These are phyloP conservation scores for Catalaphyllia jardinei DNA, from an alignment of 64 coral and sea anemone genomes.

Conservation along the genomic window DNA sequence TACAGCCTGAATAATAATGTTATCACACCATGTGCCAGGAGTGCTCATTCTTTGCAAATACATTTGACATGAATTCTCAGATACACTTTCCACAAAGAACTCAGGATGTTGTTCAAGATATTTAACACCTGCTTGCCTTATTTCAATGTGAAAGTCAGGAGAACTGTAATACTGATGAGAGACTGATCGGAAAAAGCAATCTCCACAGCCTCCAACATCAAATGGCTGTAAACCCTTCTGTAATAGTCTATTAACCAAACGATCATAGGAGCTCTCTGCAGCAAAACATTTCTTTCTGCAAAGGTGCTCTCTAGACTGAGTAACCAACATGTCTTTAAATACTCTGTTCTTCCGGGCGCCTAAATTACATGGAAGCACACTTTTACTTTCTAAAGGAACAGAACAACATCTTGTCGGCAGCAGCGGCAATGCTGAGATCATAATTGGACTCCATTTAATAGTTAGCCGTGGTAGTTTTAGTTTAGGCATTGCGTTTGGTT, in stretches of 20 bases:
- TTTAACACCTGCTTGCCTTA: constrained; percentile 53
- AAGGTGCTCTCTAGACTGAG: constrained; percentile 40
- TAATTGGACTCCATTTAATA: constrained; percentile 61
- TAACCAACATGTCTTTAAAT: constrained; percentile 41
- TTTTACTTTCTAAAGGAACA: constrained; percentile 51
- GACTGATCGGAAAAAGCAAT: constrained; percentile 68
- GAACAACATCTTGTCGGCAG: constrained; percentile 51
- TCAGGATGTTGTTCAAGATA: constrained; percentile 70
- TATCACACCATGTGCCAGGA: constrained; percentile 75
- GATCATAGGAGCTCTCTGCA: constrained; percentile 53
- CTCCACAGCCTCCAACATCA: constrained; percentile 65
- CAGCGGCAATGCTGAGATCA: constrained; percentile 50
- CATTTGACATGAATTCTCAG: constrained; percentile 45
- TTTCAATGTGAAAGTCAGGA: constrained; percentile 61
- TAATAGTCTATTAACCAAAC: constrained; percentile 42
- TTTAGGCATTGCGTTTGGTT: constrained; percentile 38
- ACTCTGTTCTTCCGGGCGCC: constrained; percentile 51
- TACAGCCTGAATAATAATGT: constrained; percentile 58
- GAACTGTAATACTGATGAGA: constrained; percentile 70
- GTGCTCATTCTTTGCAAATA: constrained; percentile 60
- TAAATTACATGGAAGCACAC: constrained; percentile 61
- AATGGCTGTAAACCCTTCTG: constrained; percentile 53
- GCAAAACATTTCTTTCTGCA: constrained; percentile 29
- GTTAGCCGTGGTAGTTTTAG: constrained; percentile 58
- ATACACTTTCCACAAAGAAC: constrained; percentile 60